These are phyloP conservation scores for Buphagus erythrorhynchus DNA, from an alignment of 2,797 vertebrate genomes.

Conservation along the genomic window DNA sequence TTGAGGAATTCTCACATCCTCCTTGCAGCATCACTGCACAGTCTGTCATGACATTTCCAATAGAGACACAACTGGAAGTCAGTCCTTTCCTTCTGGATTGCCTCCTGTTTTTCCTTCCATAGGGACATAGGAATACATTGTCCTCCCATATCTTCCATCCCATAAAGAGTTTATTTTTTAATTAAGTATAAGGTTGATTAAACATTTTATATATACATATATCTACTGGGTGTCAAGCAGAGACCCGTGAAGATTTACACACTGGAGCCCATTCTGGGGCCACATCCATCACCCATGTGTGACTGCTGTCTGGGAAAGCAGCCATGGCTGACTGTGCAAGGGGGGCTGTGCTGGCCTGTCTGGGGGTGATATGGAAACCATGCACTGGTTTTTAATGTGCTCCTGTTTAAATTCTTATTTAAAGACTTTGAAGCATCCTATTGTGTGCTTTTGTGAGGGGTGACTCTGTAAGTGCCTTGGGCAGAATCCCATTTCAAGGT, in stretches of 20 bases:
- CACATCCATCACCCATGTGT: not conserved
- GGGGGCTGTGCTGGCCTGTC: not conserved
- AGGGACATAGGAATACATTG: not conserved
- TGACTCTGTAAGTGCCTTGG: not conserved
- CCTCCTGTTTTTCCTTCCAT: not conserved
- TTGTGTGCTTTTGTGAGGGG: not conserved
- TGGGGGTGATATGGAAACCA: not conserved
- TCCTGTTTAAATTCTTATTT: not conserved
- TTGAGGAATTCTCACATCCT: not conserved
- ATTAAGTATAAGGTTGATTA: not conserved
- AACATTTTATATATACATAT: not conserved
- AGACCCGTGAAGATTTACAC: not conserved
- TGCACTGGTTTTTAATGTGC: not conserved
- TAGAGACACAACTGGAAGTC: not conserved
- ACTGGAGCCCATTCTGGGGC: not conserved
- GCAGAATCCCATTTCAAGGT: slow-evolving; percentile 29
- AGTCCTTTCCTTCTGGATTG: not conserved
- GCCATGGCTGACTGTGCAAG: not conserved
- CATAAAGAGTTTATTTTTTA: not conserved
- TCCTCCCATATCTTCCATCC: not conserved
- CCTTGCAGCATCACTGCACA: not conserved
- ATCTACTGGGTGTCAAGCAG: not conserved
- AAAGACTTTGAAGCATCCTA: not conserved
- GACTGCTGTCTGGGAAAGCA: not conserved
- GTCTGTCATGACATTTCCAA: not conserved